Evolutionary conservation across 2,797 vertebrate species (phyloP).

Genomic region (Protosalanx chinensis): DNA sequence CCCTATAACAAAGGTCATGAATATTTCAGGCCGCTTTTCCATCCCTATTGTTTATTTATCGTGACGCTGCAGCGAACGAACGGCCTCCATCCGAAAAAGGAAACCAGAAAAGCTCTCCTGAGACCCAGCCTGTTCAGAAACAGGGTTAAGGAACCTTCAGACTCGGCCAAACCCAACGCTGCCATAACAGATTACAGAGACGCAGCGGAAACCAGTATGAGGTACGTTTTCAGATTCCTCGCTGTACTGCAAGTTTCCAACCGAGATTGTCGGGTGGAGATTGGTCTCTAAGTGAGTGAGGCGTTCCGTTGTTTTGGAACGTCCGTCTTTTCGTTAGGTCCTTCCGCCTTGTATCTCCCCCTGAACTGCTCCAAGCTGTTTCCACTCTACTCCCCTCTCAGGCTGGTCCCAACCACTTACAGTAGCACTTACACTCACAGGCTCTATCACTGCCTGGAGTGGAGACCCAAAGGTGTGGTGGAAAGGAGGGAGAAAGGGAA

Average conservation of each 20-base stretch:
- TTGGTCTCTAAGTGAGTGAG: not conserved
- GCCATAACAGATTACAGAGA: not conserved
- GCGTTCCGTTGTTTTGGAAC: not conserved
- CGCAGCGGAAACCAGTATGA: not conserved
- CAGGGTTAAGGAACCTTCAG: not conserved
- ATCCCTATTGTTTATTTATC: conserved; percentile 73
- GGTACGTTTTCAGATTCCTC: not conserved
- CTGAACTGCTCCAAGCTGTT: not conserved
- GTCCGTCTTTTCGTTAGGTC: not conserved
- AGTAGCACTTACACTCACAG: not conserved
- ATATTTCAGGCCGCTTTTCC: conserved; percentile 69
- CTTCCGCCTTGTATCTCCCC: not conserved
- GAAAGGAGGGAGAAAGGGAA: not conserved
- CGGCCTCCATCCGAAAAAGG: conserved; percentile 35
- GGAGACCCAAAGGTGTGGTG: too few species aligned
- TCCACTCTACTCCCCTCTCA: conserved; percentile 9
- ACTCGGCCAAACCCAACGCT: not conserved
- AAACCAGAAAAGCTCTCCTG: conserved; percentile 26
- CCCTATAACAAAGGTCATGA: conserved; percentile 66
- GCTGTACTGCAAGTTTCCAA: not conserved
- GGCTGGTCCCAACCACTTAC: not conserved
- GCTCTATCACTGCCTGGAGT: too few species aligned
- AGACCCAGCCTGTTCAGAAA: conserved; percentile 3
- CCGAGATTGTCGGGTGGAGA: not conserved
- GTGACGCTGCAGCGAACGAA: conserved; percentile 57